Evolutionary conservation across 2,888 invertebrate species (phyloP).

Genomic region (Aphrophora alni): DNA sequence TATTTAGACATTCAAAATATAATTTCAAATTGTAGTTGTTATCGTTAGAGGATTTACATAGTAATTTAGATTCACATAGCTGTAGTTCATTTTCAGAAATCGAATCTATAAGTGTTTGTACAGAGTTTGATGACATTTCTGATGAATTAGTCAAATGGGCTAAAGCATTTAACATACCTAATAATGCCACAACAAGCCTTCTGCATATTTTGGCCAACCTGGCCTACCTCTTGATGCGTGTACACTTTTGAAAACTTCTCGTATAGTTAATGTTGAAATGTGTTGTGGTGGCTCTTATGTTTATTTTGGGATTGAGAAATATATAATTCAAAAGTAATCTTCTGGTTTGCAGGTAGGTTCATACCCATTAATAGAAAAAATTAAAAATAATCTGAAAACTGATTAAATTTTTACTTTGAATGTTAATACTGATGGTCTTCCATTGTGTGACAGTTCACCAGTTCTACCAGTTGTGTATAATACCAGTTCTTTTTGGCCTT

Average conservation of each 20-base stretch:
- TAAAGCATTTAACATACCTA: too few relatives aligned
- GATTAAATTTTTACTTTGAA: not conserved
- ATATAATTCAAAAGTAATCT: too few relatives aligned
- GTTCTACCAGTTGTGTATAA: too few relatives aligned
- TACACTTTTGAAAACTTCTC: not conserved
- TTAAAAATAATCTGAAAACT: not conserved
- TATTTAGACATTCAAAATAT: too few relatives aligned
- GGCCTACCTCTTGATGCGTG: not conserved
- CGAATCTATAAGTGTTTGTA: too few relatives aligned
- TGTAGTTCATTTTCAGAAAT: too few relatives aligned
- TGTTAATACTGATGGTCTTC: not conserved
- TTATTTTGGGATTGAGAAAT: not conserved
- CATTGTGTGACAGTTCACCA: not conserved
- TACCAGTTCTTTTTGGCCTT: not conserved
- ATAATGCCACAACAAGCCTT: too few relatives aligned
- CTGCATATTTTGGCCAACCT: not conserved
- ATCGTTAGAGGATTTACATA: too few relatives aligned
- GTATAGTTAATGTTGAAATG: not conserved
- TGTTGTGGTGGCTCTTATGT: not conserved
- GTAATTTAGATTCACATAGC: too few relatives aligned
- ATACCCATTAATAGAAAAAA: not conserved
- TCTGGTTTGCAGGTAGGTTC: not conserved
- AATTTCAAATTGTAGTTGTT: too few relatives aligned
- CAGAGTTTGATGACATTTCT: too few relatives aligned
- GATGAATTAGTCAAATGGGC: too few relatives aligned